phyloP scores from a whole-genome alignment of 2,113 vertebrate genomes.

The Tylochromis polylepis region DNA sequence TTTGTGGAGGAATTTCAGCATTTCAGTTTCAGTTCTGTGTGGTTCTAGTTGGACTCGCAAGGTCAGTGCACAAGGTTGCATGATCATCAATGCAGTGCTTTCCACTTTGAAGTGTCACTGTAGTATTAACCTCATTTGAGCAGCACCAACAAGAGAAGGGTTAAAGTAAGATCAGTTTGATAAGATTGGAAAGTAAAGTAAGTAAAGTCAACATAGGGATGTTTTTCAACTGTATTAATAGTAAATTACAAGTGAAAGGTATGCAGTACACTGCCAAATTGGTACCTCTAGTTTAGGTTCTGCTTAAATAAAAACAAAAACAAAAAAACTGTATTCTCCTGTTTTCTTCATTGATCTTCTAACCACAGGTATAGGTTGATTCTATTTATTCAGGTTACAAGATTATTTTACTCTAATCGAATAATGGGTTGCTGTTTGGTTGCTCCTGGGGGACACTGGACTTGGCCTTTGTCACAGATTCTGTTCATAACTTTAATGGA shows the following conservation, averaged over 20 bases:
- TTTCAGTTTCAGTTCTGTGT: background rate
- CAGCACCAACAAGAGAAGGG: background rate
- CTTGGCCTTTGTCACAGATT: background rate
- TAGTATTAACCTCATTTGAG: background rate
- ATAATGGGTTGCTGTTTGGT: background rate
- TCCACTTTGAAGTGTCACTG: background rate
- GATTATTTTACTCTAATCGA: background rate
- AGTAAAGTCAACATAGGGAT: background rate
- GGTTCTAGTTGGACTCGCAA: background rate
- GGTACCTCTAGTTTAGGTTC: background rate
- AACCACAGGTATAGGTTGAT: background rate
- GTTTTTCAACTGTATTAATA: background rate
- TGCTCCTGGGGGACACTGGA: background rate
- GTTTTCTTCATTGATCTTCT: background rate
- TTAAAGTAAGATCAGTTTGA: background rate
- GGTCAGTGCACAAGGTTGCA: background rate
- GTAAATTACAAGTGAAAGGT: too few species aligned
- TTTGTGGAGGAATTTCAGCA: background rate
- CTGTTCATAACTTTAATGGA: background rate
- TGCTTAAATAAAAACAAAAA: background rate
- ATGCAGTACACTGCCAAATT: background rate
- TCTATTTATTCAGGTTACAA: background rate
- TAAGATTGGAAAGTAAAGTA: background rate
- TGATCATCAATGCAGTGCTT: background rate
- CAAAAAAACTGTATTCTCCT: background rate